Base-by-base conservation (phyloP, 1,140 invertebrate species). In the Macrocentrus cingulum region DNA sequence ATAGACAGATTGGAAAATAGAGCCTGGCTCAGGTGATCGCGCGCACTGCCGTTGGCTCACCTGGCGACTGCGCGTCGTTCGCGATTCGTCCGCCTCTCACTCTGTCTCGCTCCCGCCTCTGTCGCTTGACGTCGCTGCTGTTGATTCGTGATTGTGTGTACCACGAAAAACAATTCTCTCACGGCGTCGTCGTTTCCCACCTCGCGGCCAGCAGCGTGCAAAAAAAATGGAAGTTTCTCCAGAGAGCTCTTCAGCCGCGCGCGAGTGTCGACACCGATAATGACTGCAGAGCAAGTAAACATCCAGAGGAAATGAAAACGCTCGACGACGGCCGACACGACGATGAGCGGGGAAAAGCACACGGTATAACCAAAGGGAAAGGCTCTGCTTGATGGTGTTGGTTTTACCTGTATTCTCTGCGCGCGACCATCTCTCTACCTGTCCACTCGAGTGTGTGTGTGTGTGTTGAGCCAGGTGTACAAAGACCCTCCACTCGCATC, bases 11-110 rank as follows among this genome's bases (percentile, higher is more conserved):
- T 56, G 18, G n/a, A n/a, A n/a, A n/a, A n/a, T n/a, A n/a, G 13
- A 25, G 23, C 37, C 42, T 29, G 48, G 51, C 46, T 37, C 49
- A 44, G 42, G 58, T 50, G 60, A 52, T 59, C 56, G 59, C 61
- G 61, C 59, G 61, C 61, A 63, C 61, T 63, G 68, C 66, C 68
- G 71, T 72, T 71, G 66, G 72, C 70, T 77, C 75, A 79, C 77
- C 77, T 79, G 75, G 74, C 75, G 70, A 72, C 71, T 72, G 70
- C 70, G 73, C 72, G 68, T 65, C 69, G 66, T 65, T 63, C 64
- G 65, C 64, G 57, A 57, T 45, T 62, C 46, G 57, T 62, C 50
- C 37, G 32, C 39, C 36, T 56, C 25, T 44, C 54, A 39, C 29
- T 54, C 50, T 51, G 51, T 42, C 36, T 41, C 48, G 53, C 41